Conservation (phyloP, 2,888 invertebrate species). For the Callyntrura sp. region DNA sequence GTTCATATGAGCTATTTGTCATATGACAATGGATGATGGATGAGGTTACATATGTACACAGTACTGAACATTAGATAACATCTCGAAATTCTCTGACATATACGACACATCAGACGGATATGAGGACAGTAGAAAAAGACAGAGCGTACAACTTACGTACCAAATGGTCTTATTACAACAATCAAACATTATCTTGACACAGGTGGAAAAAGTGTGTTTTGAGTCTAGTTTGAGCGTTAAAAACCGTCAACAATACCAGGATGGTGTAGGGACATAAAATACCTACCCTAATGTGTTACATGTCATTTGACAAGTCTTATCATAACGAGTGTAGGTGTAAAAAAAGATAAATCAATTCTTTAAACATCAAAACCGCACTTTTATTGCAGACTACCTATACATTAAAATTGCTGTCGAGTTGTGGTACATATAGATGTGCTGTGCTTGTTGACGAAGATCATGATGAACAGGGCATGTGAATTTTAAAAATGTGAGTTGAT, state of each 20-base stretch:
- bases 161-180: slow-evolving; percentile 6
- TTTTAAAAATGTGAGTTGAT: too few relatives aligned
- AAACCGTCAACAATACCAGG: slow-evolving; percentile 44
- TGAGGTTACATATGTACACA: slow-evolving; percentile 49
- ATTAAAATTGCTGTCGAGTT: neutral
- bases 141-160: slow-evolving; percentile 9
- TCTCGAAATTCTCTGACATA: neutral
- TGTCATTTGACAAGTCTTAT: slow-evolving; percentile 16
- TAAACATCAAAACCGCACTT: too few relatives aligned
- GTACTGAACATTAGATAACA: slow-evolving; percentile 46
- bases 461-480: too few relatives aligned
- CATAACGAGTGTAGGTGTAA: neutral
- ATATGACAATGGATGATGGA: slow-evolving; percentile 14
- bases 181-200: slow-evolving; percentile 9
- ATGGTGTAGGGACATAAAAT: too few relatives aligned
- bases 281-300: slow-evolving; percentile 4
- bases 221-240: slow-evolving; percentile 26
- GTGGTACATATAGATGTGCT: slow-evolving; percentile 3
- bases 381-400: neutral
- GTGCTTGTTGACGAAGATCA: too few relatives aligned
- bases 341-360: too few relatives aligned
- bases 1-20: neutral
- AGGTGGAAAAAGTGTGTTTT: slow-evolving; percentile 33
- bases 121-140: neutral
- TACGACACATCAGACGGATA: too few relatives aligned